Conservation (phyloP, 2,888 invertebrate genomes). For the Scaptomyza parva region DNA sequence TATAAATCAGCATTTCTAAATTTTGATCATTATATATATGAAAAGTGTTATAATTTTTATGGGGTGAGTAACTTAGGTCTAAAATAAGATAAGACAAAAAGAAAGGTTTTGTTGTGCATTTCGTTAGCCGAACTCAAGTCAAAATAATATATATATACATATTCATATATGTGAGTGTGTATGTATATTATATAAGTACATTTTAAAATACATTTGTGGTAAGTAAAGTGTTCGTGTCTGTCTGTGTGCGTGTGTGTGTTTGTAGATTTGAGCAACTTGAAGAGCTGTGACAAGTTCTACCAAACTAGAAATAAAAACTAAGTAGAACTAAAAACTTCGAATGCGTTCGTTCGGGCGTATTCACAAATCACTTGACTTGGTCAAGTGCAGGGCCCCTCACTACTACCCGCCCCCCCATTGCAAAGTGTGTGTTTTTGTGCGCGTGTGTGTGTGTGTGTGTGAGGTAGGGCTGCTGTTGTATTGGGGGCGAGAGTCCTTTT, state of each 20-base stretch:
- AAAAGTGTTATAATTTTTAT: conserved; percentile 27
- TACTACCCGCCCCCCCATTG: conserved; percentile 9
- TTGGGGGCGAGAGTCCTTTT: conserved; percentile 31
- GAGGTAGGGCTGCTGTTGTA: conserved; percentile 56
- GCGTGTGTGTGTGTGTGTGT: conserved; percentile 35
- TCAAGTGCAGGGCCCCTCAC: conserved; percentile 59
- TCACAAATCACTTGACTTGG: conserved; percentile 68
- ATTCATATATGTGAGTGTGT: not conserved
- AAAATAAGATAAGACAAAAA: conserved; percentile 49
- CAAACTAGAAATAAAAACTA: conserved; percentile 33
- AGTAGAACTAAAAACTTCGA: conserved; percentile 58
- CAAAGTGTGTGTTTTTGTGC: conserved; percentile 23
- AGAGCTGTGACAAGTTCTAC: conserved; percentile 61
- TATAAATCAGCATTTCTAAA: conserved; percentile 60
- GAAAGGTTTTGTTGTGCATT: conserved; percentile 44
- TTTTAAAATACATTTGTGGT: conserved; percentile 69
- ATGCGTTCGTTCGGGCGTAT: conserved; percentile 53
- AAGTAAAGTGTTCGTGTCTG: conserved; percentile 50
- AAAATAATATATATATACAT: conserved; percentile 35
- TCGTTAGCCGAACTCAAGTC: conserved; percentile 67
- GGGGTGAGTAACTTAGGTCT: conserved; percentile 55
- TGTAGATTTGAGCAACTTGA: conserved; percentile 74
- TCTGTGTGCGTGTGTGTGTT: conserved; percentile 23
- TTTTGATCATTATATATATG: conserved; percentile 33
- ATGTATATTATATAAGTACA: conserved; percentile 54